Percentiles rank a stretch among this genome's conserved stretches.
These are phyloP conservation scores for Caradrina clavipalpis DNA, from an alignment of 2,888 invertebrate species.

Conservation along the genomic window DNA sequence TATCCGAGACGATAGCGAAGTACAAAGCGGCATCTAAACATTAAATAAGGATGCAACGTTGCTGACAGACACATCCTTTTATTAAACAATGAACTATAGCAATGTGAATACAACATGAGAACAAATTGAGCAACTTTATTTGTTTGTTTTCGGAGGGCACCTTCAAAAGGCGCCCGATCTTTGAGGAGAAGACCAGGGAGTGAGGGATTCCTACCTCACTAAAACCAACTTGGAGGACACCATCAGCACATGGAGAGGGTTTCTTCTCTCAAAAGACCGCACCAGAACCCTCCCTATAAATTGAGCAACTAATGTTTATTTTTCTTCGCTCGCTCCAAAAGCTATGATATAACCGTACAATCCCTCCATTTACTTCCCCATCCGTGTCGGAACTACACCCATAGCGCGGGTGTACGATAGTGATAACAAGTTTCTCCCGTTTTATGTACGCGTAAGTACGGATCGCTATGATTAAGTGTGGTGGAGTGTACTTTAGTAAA, in stretches of 20 bases:
- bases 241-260: no score
- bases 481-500: constrained; percentile 55
- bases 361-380: constrained; percentile 31
- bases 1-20: neutral
- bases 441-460: constrained; percentile 65
- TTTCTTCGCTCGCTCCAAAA: neutral
- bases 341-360: neutral
- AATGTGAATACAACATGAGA: no score
- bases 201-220: no score
- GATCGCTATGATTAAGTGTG: constrained; percentile 66
- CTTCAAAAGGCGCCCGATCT: no score
- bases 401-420: constrained; percentile 59
- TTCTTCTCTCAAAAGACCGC: no score
- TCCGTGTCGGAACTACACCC: constrained; percentile 44
- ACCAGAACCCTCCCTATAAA: no score
- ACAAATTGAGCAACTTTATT: no score
- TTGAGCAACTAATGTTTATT: neutral
- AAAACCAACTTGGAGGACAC: no score
- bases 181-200: no score
- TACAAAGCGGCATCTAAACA: neutral
- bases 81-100: neutral
- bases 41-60: neutral
- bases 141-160: no score
- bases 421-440: constrained; percentile 65
- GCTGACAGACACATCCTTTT: neutral